Conservation (phyloP, 2,797 vertebrate species). For the Tamandua tetradactyla region DNA sequence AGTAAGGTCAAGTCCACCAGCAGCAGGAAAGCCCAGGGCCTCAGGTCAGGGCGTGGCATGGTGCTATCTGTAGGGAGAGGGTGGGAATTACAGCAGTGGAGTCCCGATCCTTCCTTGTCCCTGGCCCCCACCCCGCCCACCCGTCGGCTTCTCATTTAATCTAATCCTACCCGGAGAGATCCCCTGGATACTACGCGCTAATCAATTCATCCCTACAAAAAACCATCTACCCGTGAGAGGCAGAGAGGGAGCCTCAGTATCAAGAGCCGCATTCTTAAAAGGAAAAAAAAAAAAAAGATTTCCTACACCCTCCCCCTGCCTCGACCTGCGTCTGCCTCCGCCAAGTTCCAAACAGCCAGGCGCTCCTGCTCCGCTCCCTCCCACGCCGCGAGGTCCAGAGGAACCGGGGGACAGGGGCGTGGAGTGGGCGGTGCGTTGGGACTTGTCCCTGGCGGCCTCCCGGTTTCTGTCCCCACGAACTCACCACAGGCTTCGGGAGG, state of each 20-base stretch:
- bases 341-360: too few species aligned
- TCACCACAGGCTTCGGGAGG: not conserved
- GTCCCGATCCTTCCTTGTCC: conserved; percentile 33
- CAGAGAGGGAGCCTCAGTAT: not conserved
- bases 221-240: not conserved
- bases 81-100: not conserved
- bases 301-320: too few species aligned
- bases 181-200: not conserved
- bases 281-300: not conserved
- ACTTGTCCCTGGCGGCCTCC: not conserved
- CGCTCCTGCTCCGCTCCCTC: not conserved
- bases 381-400: fast-evolving
- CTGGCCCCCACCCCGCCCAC: not conserved
- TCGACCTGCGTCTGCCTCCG: fast-evolving
- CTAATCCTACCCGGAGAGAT: not conserved
- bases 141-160: not conserved
- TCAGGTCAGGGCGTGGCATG: conserved; percentile 15
- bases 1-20: conserved; percentile 69
- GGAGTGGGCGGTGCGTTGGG: fast-evolving
- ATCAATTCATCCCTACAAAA: not conserved
- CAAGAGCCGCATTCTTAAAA: not conserved
- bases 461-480: not conserved
- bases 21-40: conserved; percentile 57
- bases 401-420: fast-evolving
- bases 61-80: not conserved